Base-by-base conservation (phyloP, 64 coral and sea anemone genomes). In the Dendrophyllia cribrosa region DNA sequence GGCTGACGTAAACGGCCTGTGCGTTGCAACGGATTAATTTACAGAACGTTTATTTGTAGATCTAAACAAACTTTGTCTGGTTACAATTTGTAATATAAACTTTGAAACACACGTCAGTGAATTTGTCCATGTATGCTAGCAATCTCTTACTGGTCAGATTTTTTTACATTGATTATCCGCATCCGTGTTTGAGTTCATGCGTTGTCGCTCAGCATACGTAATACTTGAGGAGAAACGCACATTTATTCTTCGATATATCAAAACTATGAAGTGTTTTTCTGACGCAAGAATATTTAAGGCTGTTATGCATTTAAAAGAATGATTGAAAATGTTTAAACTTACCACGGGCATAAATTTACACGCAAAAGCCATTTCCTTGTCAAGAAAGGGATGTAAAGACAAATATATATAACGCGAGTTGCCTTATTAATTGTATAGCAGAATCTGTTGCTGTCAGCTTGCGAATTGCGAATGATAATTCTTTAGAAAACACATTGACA, bases 281-380 rank as follows among this genome's bases (percentile, higher is more conserved):
- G 15, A 7, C 14, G 24, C 34, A 55, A 77, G 17, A 24, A 55
- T 55, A 55, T 24, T 52, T 10, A 6, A 10, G 1, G 53, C 0
- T 4, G 34, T 23, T 51, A 13, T 48, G 11, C 19, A 49, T n/a
- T 67, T 44, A 8, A 84, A 67, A 11, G 72, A 50, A 7, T 49
- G 46, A 50, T 7, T 51, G 1, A 66, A 47, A 47, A 20, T 46
- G 79, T 64, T 82, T 62, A 45, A 22, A 64, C 58, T 65, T 43
- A 66, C 80, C 62, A 84, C 80, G 16, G 80, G 80, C 80, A 84
- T 84, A 68, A 84, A 84, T 84, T 84, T 84, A 34, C 80, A 68
- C 9, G 80, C 17, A 47, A 84, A 84, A 50, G 80, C 80, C 80
- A 84, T 84, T 21, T 20, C 21, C 20, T 34, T 65, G 45, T 63